phyloP scores from a whole-genome alignment of 2,888 invertebrate species.

The Calephelis perditalis region DNA sequence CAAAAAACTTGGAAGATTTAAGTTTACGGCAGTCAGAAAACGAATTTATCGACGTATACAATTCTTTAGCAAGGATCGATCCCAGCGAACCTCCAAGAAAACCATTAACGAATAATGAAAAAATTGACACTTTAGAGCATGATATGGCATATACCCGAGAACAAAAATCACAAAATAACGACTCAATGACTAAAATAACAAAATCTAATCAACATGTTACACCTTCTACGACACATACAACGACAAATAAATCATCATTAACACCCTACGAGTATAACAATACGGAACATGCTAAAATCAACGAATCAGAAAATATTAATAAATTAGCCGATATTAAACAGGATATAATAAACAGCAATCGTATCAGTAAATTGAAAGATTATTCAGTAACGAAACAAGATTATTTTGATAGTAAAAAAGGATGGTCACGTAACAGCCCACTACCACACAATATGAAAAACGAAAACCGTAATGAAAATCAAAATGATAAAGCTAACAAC shows the following conservation, averaged over 20 bases:
- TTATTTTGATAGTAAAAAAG: neutral
- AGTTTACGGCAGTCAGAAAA: conserved; percentile 60
- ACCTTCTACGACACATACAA: neutral
- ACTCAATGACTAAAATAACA: neutral
- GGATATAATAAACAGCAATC: neutral
- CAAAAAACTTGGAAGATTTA: conserved; percentile 32
- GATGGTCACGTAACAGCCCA: neutral
- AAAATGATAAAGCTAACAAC: conserved; percentile 43
- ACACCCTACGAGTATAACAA: neutral
- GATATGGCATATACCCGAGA: neutral
- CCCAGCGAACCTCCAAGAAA: conserved; percentile 32
- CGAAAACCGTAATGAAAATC: conserved; percentile 6
- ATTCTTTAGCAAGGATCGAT: conserved; percentile 60
- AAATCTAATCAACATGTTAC: neutral
- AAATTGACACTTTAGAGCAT: neutral
- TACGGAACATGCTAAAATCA: neutral
- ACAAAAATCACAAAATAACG: neutral
- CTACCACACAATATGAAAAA: conserved; percentile 9
- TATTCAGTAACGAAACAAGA: neutral
- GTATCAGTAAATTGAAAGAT: neutral
- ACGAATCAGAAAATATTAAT: neutral
- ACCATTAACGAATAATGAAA: neutral
- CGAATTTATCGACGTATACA: conserved; percentile 70
- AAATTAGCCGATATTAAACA: neutral
- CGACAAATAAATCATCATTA: neutral